Percentiles rank a stretch among this genome's conserved stretches.
These are phyloP conservation scores for Peromyscus polionotus DNA, from an alignment of 2,113 vertebrate genomes.

Conservation along the genomic window DNA sequence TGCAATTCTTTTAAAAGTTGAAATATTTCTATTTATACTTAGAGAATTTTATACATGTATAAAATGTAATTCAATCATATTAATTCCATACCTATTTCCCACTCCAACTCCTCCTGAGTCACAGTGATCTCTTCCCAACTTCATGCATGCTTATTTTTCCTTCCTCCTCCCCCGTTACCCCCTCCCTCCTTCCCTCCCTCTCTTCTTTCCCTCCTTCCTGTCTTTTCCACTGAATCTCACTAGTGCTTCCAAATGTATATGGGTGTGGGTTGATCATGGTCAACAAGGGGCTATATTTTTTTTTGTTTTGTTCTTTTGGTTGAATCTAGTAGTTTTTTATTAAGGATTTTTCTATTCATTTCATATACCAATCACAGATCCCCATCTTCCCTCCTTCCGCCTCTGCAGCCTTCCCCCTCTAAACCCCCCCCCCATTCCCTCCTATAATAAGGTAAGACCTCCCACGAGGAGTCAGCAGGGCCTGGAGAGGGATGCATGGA, in stretches of 20 bases:
- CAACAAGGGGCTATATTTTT: neutral
- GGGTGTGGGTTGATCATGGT: neutral
- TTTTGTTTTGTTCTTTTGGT: neutral
- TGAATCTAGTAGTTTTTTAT: too few species aligned
- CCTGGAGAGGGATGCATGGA: too few species aligned
- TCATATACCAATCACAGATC: too few species aligned
- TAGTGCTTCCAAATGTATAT: too few species aligned
- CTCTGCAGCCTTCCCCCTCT: too few species aligned
- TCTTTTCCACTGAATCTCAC: neutral
- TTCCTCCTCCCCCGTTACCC: fast-evolving
- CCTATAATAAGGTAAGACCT: too few species aligned
- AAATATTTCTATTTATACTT: neutral
- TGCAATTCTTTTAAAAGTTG: neutral
- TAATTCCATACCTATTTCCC: neutral
- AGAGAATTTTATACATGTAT: too few species aligned
- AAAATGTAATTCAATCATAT: neutral
- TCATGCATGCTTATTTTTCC: neutral
- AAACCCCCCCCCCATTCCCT: too few species aligned
- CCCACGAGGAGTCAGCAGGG: too few species aligned
- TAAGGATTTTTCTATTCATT: too few species aligned
- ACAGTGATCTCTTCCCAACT: neutral
- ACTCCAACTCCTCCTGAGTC: neutral
- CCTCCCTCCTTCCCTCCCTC: neutral
- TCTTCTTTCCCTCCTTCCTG: neutral
- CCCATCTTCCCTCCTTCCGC: too few species aligned